Percentiles rank a stretch among this genome's conserved stretches.
Evolutionary conservation across 2,797 vertebrate species (phyloP).

Genomic region (Diceros bicornis): DNA sequence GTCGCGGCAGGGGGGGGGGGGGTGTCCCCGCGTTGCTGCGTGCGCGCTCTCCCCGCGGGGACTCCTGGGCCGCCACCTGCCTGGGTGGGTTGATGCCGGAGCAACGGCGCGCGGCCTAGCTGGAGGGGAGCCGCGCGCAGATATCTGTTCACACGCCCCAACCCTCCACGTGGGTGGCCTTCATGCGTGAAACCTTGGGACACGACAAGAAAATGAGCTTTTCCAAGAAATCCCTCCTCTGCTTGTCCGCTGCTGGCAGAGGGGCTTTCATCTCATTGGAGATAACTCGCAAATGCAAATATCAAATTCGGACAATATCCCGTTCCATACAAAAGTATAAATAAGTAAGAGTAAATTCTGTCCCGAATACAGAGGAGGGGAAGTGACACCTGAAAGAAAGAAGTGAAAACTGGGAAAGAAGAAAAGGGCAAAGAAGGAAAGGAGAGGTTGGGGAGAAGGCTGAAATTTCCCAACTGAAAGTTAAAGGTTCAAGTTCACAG

Average conservation of each 20-base stretch:
- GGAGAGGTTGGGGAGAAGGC: neutral
- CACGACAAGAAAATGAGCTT: neutral
- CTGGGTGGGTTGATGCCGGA: accelerated
- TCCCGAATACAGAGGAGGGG: neutral
- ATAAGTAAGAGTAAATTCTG: neutral
- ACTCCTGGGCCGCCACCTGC: neutral
- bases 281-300: neutral
- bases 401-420: neutral
- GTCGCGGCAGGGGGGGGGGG: neutral
- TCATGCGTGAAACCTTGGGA: neutral
- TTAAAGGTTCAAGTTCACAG: neutral
- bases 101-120: neutral
- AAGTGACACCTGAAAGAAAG: neutral
- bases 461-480: slow-evolving; percentile 18
- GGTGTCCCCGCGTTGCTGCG: accelerated
- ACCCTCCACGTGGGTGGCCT: neutral
- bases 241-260: neutral
- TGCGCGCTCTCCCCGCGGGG: neutral
- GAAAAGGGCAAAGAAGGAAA: neutral
- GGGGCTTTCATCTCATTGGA: neutral
- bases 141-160: neutral
- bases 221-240: neutral
- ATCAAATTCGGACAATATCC: neutral
- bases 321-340: neutral
- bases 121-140: accelerated